Base-by-base conservation (phyloP, 2,888 invertebrate genomes). In the Synergus itoensis region DNA sequence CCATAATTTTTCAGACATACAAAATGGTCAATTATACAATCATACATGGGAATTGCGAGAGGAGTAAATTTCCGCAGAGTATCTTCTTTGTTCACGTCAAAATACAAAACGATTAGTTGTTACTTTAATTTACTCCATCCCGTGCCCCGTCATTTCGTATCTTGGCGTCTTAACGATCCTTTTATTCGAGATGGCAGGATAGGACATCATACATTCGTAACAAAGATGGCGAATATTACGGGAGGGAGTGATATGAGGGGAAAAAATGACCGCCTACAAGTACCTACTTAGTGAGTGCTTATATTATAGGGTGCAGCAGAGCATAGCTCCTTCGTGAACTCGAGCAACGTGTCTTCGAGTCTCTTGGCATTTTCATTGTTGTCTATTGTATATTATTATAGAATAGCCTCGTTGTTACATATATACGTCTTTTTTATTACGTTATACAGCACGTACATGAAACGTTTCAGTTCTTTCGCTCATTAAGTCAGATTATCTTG, bases 211-310 rank as follows among this genome's bases (percentile, higher is more conserved):
- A 73, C 48, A 73, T 53, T 53, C 28, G 28, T 53, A 73, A n/a
- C 8, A 62, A 80, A 83, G 79, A 83, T 81, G 80, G 82, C 78
- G 78, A 76, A 79, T 67, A 53, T 43, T 36, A 62, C 63, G 65
- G 53, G 77, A 77, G 69, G 80, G 69, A 79, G 77, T 79, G 75
- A 45, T 67, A 53, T 21, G 40, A 64, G 84, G 82, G 84, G 86
- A 81, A 85, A 87, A 89, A 91, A 90, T 90, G 86, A 90, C 85
- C 86, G 87, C 84, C 86, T 86, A 86, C 88, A 87, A 88, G 86
- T 88, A 88, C 86, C 86, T 90, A 88, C 88, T 91, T 91, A 89
- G 88, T 88, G 86, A 85, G 86, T 85, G 83, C 86, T 91, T 90
- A 91, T 82, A 80, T 91, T 90, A 91, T 82, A 79, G 81, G 81